A percentile compares a stretch with the other conserved stretches of the same genome.
phyloP scores from a whole-genome alignment of 2,113 vertebrate genomes.

The Laterallus jamaicensis region DNA sequence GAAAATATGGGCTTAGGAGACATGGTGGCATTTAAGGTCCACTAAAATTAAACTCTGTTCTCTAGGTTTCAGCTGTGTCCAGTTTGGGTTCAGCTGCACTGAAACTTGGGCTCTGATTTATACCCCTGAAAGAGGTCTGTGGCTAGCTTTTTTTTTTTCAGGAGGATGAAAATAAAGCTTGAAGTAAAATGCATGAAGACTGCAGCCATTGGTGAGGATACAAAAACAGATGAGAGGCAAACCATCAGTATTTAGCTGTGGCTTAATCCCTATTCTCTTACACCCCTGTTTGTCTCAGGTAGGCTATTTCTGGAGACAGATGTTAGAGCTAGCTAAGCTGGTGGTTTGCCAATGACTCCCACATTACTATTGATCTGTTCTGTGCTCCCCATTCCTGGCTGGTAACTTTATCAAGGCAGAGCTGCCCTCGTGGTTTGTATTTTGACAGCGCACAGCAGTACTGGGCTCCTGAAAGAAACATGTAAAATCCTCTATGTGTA shows the following conservation, averaged over 20 bases:
- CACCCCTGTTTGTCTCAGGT: not conserved
- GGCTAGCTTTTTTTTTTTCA: not conserved
- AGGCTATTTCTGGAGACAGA: constrained; percentile 41
- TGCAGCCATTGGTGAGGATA: not conserved
- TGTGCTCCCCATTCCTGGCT: not conserved
- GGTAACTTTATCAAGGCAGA: constrained; percentile 28
- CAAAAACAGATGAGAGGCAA: not conserved
- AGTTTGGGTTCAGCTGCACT: constrained; percentile 40
- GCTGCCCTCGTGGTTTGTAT: not conserved
- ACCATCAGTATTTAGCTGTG: not conserved
- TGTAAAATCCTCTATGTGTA: not conserved
- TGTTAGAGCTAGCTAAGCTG: constrained; percentile 37
- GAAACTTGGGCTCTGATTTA: constrained; percentile 8
- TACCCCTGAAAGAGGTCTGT: not conserved
- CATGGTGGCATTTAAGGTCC: not conserved
- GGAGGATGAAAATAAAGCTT: not conserved
- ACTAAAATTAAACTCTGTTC: constrained; percentile 50
- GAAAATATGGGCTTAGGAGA: not conserved
- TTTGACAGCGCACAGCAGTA: not conserved
- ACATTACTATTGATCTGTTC: constrained; percentile 43
- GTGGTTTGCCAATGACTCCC: constrained; percentile 8
- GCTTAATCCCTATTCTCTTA: not conserved
- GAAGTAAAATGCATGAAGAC: not conserved
- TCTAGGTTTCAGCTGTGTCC: constrained; percentile 17
- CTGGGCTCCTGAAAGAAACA: not conserved